phyloP scores from a whole-genome alignment of 2,888 invertebrate genomes.

The Cremastobaeus sp. region DNA sequence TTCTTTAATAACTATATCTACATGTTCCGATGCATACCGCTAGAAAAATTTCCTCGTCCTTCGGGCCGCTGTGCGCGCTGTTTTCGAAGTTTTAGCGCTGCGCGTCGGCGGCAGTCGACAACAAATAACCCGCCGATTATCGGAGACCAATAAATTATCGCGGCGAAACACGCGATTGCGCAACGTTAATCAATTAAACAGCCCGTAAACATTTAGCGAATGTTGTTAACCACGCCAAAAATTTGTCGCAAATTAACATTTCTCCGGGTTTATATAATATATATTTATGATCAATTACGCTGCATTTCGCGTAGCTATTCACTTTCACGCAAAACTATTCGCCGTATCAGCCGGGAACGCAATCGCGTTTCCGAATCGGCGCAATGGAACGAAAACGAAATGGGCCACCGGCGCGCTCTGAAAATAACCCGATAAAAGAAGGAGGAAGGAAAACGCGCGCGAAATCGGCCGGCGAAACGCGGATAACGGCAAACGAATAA shows the following conservation, averaged over 20 bases:
- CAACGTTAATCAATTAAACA: conserved; percentile 9
- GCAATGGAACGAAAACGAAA: background rate
- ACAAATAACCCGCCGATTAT: too few species aligned
- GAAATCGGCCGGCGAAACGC: too few species aligned
- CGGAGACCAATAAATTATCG: too few species aligned
- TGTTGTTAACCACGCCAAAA: conserved; percentile 21
- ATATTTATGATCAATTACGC: conserved; percentile 48
- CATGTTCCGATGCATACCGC: too few species aligned
- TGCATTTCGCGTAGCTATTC: conserved; percentile 28
- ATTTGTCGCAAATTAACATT: conserved; percentile 20
- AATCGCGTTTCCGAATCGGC: background rate
- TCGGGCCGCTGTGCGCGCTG: too few species aligned
- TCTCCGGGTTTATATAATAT: conserved; percentile 40
- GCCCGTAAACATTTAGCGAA: background rate
- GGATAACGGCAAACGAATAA: too few species aligned
- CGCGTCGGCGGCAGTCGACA: too few species aligned
- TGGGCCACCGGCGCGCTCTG: too few species aligned
- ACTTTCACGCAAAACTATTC: conserved; percentile 35
- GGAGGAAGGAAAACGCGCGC: background rate
- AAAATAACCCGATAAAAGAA: too few species aligned
- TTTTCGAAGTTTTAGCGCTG: too few species aligned
- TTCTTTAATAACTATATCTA: conserved; percentile 11
- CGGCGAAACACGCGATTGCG: too few species aligned
- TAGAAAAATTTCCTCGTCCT: too few species aligned
- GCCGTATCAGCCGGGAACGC: background rate